Conservation (phyloP, 2,797 vertebrate genomes). For the Protosalanx chinensis region DNA sequence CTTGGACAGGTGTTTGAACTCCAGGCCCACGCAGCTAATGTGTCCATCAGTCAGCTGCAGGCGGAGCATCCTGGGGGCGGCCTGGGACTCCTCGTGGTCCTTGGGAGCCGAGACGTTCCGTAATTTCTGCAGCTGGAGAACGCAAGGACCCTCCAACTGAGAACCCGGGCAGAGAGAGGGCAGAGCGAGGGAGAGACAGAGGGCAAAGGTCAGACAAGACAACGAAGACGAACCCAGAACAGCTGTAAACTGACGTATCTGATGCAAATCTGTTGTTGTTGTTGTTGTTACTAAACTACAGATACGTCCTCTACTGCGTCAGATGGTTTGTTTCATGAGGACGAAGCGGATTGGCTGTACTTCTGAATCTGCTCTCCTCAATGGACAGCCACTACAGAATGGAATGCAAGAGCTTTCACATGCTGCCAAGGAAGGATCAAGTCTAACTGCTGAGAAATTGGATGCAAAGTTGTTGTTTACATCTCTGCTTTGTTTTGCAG, state of each 20-base stretch:
- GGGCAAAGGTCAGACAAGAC: not conserved
- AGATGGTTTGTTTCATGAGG: too few relatives aligned
- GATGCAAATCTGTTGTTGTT: too few relatives aligned
- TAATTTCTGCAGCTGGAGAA: constrained; percentile 96
- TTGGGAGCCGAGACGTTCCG: constrained; percentile 92
- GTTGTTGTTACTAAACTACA: too few relatives aligned
- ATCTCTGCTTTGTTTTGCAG: not conserved
- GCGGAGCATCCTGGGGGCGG: constrained; percentile 91
- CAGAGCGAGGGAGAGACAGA: not conserved
- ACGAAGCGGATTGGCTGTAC: too few relatives aligned
- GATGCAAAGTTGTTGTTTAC: not conserved
- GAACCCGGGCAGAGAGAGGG: constrained; percentile 13
- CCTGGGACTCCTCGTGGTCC: constrained; percentile 93
- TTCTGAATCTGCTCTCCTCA: too few relatives aligned
- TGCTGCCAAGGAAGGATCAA: too few relatives aligned
- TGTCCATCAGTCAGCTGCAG: constrained; percentile 98
- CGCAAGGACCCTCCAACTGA: constrained; percentile 92
- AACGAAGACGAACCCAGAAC: too few relatives aligned
- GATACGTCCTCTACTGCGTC: too few relatives aligned
- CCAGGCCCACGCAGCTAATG: constrained; percentile 86
- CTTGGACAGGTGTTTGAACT: constrained; percentile 88
- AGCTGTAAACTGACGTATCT: too few relatives aligned
- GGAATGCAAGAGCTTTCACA: too few relatives aligned
- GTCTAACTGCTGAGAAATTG: not conserved
- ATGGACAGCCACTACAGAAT: too few relatives aligned